A percentile compares a stretch with the other conserved stretches of the same genome.
Conservation (phyloP, 92 coral and sea anemone genomes). For the Epizoanthus illoricatus region DNA sequence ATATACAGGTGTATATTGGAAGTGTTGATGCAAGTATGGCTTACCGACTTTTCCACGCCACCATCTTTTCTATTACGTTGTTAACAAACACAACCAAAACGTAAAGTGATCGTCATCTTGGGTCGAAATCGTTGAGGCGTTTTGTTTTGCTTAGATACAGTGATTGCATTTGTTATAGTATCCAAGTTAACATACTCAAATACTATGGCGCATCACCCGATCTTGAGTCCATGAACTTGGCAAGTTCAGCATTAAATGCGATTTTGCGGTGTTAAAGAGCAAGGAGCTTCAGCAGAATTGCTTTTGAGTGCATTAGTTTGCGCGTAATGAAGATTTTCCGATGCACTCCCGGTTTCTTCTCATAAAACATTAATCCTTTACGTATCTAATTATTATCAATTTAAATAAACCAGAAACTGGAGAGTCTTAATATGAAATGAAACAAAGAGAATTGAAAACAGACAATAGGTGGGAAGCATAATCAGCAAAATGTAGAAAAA, state of each 20-base stretch:
- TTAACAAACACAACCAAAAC: too few relatives aligned
- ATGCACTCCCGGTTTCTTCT: not conserved
- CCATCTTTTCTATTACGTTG: too few relatives aligned
- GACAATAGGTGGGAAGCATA: not conserved
- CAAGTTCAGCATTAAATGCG: not conserved
- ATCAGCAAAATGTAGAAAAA: too few relatives aligned
- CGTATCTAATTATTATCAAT: not conserved
- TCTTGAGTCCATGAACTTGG: not conserved
- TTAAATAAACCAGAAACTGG: not conserved
- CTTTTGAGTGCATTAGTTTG: too few relatives aligned
- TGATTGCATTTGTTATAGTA: too few relatives aligned
- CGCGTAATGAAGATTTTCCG: not conserved
- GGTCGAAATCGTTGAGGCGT: too few relatives aligned
- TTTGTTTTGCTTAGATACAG: too few relatives aligned
- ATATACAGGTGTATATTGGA: not conserved
- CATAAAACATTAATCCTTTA: conserved; percentile 10
- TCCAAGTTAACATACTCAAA: not conserved
- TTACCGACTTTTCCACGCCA: not conserved
- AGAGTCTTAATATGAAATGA: too few relatives aligned
- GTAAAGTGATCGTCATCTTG: too few relatives aligned
- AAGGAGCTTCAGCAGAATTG: not conserved
- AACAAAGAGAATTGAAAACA: not conserved
- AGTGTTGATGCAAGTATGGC: not conserved
- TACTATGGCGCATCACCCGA: not conserved
- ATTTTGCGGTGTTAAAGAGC: not conserved